Evolutionary conservation across 2,888 invertebrate species (phyloP).

Genomic region (Sturmia bella): DNA sequence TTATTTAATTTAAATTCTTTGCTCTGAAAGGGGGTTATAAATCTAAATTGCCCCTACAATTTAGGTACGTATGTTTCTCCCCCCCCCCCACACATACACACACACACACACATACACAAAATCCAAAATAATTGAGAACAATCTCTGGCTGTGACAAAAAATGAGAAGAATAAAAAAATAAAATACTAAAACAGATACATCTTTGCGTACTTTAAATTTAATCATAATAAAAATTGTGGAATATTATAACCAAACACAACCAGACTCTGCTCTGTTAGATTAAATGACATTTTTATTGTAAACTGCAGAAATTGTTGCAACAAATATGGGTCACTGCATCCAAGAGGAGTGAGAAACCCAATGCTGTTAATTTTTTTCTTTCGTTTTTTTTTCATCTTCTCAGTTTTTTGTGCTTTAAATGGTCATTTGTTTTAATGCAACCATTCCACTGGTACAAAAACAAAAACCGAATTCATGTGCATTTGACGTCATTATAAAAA

Average conservation of each 20-base stretch:
- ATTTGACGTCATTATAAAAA: constrained; percentile 55
- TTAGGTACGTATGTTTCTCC: too few relatives aligned
- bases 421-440: constrained; percentile 22
- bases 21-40: constrained; percentile 27
- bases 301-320: constrained; percentile 17
- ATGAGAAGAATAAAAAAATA: neutral
- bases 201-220: constrained; percentile 45
- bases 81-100: too few relatives aligned
- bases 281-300: constrained; percentile 55
- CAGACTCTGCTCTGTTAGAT: constrained; percentile 12
- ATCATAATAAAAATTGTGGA: constrained; percentile 57
- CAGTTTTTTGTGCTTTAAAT: constrained; percentile 1
- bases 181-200: neutral
- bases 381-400: neutral
- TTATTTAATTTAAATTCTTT: constrained; percentile 57
- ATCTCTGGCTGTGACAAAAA: constrained; percentile 9
- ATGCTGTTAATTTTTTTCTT: constrained; percentile 4
- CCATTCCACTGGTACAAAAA: constrained; percentile 13
- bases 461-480: constrained; percentile 35
- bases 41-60: constrained; percentile 39
- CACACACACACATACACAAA: constrained; percentile 15
- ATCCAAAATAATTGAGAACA: neutral
- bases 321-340: constrained; percentile 55
- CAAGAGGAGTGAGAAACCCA: neutral
- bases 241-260: constrained; percentile 32